Evolutionary conservation across 1,140 invertebrate genomes (phyloP).

Genomic region (Bombus superbus): DNA sequence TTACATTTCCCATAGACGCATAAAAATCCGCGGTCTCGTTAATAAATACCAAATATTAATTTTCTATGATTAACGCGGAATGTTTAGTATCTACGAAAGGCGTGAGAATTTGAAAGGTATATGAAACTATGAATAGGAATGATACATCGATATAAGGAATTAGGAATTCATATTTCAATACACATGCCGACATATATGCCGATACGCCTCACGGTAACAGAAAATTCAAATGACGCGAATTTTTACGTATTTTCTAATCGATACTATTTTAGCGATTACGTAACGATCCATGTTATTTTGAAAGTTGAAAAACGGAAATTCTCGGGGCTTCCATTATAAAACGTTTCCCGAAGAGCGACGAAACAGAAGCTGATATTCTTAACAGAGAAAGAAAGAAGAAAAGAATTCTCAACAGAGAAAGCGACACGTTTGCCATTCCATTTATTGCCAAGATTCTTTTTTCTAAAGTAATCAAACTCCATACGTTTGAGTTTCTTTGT

Average conservation of each 20-base stretch:
- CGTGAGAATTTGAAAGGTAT: not conserved
- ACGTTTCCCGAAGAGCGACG: not conserved
- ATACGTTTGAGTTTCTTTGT: slow-evolving; percentile 26
- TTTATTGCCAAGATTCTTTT: not conserved
- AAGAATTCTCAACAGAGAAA: not conserved
- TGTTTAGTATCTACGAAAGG: not conserved
- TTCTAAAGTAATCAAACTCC: not conserved
- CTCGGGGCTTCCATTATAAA: not conserved
- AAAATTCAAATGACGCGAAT: not conserved
- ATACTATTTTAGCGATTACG: not conserved
- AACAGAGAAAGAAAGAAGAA: not conserved
- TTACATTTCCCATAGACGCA: too few species aligned
- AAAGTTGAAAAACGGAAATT: not conserved
- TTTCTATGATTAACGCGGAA: not conserved
- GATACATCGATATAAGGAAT: not conserved
- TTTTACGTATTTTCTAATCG: not conserved
- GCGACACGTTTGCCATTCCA: not conserved
- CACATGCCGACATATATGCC: too few species aligned
- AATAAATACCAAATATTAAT: not conserved
- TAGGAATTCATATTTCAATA: too few species aligned
- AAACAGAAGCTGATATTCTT: not conserved
- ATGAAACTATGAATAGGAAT: too few species aligned
- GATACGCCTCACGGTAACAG: not conserved
- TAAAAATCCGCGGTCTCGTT: too few species aligned
- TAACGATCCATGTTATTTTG: not conserved